These are phyloP conservation scores for Hemicrepidius hirtus DNA, from an alignment of 2,888 invertebrate genomes.

Conservation along the genomic window DNA sequence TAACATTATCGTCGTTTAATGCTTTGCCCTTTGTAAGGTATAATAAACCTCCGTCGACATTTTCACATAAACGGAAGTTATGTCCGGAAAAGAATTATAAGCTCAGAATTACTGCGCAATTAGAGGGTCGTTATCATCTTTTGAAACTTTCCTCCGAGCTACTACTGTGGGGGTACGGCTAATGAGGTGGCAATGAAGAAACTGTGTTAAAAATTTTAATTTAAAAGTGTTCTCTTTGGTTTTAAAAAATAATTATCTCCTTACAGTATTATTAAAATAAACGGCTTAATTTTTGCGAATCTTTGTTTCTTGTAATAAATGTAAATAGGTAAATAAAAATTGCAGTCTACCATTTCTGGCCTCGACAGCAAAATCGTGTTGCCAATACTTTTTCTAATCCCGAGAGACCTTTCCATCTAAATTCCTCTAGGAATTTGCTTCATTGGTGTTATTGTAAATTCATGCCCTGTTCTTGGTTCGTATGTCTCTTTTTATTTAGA, in stretches of 20 bases:
- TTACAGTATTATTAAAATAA: background rate
- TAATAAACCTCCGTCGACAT: slow-evolving; percentile 24
- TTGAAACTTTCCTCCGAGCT: slow-evolving; percentile 44
- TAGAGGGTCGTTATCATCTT: slow-evolving; percentile 53
- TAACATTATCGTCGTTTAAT: slow-evolving; percentile 14
- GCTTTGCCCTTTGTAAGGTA: slow-evolving; percentile 9
- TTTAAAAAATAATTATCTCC: slow-evolving; percentile 36
- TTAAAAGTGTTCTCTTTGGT: slow-evolving; percentile 37
- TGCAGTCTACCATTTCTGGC: slow-evolving; percentile 10
- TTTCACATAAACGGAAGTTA: slow-evolving; percentile 22
- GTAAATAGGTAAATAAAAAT: slow-evolving; percentile 10
- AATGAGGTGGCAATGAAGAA: slow-evolving; percentile 51
- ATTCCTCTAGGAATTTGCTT: slow-evolving; percentile 25
- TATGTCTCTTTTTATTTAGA: slow-evolving; percentile 7
- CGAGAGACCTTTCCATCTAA: slow-evolving; percentile 22
- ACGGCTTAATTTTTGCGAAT: too few relatives aligned
- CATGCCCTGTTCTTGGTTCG: slow-evolving; percentile 1
- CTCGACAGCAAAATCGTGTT: slow-evolving; percentile 22
- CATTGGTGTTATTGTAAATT: slow-evolving; percentile 30
- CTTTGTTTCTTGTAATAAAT: too few relatives aligned
- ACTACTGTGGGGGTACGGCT: slow-evolving; percentile 43
- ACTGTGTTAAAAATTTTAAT: slow-evolving; percentile 48
- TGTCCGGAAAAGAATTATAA: slow-evolving; percentile 45
- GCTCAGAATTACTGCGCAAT: slow-evolving; percentile 46
- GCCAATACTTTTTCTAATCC: slow-evolving; percentile 10